These are phyloP conservation scores for Verasper variegatus DNA, from an alignment of 2,113 vertebrate species.

Conservation along the genomic window DNA sequence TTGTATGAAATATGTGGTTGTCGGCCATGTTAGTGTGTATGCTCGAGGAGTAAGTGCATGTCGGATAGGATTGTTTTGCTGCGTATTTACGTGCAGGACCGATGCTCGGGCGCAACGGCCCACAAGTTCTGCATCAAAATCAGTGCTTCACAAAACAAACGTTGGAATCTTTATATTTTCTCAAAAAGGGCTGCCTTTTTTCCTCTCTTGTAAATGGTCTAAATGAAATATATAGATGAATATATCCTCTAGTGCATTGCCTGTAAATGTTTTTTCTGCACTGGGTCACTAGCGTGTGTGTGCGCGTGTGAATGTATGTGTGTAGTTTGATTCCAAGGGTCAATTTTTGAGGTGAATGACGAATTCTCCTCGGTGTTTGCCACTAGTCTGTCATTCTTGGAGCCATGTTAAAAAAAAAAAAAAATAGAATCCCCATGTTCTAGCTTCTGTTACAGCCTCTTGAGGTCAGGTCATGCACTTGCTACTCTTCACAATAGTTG, in stretches of 20 bases:
- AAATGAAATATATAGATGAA: constrained; percentile 76
- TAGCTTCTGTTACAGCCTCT: constrained; percentile 46
- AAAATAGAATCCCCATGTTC: constrained; percentile 15
- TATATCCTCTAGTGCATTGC: constrained; percentile 83
- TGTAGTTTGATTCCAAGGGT: constrained; percentile 49
- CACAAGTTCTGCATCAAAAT: constrained; percentile 66
- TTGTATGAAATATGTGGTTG: constrained; percentile 56
- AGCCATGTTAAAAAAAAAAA: constrained; percentile 17
- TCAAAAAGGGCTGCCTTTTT: constrained; percentile 93
- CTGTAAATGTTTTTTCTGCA: constrained; percentile 82
- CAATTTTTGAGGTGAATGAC: constrained; percentile 36
- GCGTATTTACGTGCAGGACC: constrained; percentile 44
- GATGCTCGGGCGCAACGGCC: constrained; percentile 55
- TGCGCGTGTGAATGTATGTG: constrained; percentile 19
- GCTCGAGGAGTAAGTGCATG: constrained; percentile 66
- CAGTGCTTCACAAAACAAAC: constrained; percentile 42
- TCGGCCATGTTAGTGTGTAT: constrained; percentile 48
- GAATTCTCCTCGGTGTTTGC: constrained; percentile 50
- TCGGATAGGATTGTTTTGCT: constrained; percentile 57
- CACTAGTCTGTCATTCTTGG: constrained; percentile 52
- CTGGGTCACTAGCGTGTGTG: constrained; percentile 55
- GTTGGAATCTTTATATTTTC: constrained; percentile 82
- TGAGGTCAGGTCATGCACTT: constrained; percentile 51
- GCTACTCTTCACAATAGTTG: constrained; percentile 49
- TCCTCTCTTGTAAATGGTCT: constrained; percentile 85